phyloP scores from a whole-genome alignment of 1,140 invertebrate genomes.

The Tetraneura akinire region DNA sequence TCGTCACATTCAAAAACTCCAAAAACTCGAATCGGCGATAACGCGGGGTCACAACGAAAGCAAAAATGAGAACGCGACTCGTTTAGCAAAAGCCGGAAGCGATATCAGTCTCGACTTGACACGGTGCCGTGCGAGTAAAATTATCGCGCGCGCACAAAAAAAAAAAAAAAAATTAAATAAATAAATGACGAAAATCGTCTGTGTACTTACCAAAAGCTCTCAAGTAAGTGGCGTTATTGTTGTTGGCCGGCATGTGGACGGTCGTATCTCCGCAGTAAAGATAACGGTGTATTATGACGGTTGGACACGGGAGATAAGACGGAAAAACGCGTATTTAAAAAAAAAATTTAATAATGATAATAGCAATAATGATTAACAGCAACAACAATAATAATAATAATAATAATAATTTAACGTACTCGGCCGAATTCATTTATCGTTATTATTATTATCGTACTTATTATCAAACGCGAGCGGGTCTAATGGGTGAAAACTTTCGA shows the following conservation, averaged over 20 bases:
- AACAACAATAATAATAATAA: conserved; percentile 35
- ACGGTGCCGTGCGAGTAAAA: too few relatives aligned
- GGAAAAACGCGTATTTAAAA: conserved; percentile 44
- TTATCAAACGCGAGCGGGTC: conserved; percentile 22
- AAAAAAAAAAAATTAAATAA: not conserved
- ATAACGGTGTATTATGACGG: conserved; percentile 34
- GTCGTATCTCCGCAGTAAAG: conserved; percentile 32
- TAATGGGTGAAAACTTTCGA: conserved; percentile 48
- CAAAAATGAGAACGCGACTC: too few relatives aligned
- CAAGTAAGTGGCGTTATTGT: conserved; percentile 49
- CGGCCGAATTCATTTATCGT: conserved; percentile 34
- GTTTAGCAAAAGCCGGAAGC: too few relatives aligned
- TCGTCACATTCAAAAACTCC: too few relatives aligned
- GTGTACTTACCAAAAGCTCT: conserved; percentile 49
- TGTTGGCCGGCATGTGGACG: conserved; percentile 37
- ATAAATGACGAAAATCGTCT: conserved; percentile 2
- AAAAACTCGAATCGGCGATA: too few relatives aligned
- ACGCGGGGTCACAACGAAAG: too few relatives aligned
- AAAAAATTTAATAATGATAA: not conserved
- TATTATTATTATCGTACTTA: conserved; percentile 47
- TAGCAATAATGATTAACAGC: not conserved
- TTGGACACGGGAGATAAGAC: conserved; percentile 38
- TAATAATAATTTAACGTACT: not conserved
- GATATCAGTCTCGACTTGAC: too few relatives aligned
- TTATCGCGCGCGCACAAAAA: too few relatives aligned